Evolutionary conservation across 2,797 vertebrate genomes (phyloP), one percentile per base, ranked within the genome.

Genomic region (Alectoris magna): DNA sequence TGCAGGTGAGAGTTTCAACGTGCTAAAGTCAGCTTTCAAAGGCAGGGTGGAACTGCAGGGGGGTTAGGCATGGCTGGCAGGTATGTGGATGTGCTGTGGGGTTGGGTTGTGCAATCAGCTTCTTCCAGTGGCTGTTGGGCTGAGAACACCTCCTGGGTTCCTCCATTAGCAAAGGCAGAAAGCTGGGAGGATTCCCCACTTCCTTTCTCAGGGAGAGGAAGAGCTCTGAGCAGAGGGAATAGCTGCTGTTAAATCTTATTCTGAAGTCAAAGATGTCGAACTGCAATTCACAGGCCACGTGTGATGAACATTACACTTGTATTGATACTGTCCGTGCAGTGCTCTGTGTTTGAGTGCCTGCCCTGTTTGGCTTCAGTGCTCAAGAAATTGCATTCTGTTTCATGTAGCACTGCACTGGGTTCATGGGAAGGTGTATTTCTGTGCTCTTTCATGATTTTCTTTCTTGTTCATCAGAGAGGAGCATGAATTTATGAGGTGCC

Each of bases 371-470:
- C 77, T 62, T 31, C 60, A 3, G 0, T 5, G 48, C 24, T 10
- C 2, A 1, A 66, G 73, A 34, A 75, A 21, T 5, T 44, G 41
- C 11, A 0, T 19, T 69, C 26, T 66, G 67, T 10, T 88, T 49
- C 6, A 4, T 1, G 0, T 4, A 71, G 29, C 18, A 7, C 69
- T 55, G 13, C 7, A 0, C 1, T 2, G 22, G 26, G 59, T 29
- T 66, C 26, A 0, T 5, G 21, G 16, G 23, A 84, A 58, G 14
- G 6, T 18, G 0, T 1, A 59, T 34, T 59, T 49, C 60, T 29
- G 5, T 15, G 38, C 6, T 15, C 69, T 16, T 53, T n/a, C 8
- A 7, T 38, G 0, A 16, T 68, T 71, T 23, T 11, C 11, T 6
- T 74, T 68, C 23, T 11, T 8, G 5, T 36, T 39, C 14, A 55